These are phyloP conservation scores for Procambarus virginalis DNA, from an alignment of 1,140 invertebrate genomes.

Conservation along the genomic window DNA sequence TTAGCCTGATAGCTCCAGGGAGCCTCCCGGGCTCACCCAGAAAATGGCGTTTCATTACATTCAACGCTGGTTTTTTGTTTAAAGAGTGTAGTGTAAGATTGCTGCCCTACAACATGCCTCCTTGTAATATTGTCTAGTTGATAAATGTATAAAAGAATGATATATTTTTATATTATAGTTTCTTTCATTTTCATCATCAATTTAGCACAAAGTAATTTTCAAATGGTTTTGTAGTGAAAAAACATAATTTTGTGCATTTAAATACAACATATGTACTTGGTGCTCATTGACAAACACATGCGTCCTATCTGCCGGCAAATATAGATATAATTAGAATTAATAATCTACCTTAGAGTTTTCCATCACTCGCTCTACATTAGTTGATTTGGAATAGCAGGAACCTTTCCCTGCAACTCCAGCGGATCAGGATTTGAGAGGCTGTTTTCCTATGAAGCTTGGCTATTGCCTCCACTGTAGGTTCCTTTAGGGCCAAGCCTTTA, in stretches of 20 bases:
- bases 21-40: too few species aligned
- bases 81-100: background rate
- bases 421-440: constrained; percentile 73
- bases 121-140: background rate
- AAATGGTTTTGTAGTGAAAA: too few species aligned
- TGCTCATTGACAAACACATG: too few species aligned
- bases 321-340: background rate
- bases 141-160: background rate
- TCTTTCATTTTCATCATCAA: too few species aligned
- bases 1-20: too few species aligned
- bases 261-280: too few species aligned
- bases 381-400: constrained; percentile 75
- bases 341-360: constrained; percentile 73
- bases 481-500: constrained; percentile 73
- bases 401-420: constrained; percentile 74
- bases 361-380: constrained; percentile 71
- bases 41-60: too few species aligned
- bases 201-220: too few species aligned
- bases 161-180: constrained; percentile 69
- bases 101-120: background rate
- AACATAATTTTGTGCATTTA: too few species aligned
- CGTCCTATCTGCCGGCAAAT: too few species aligned
- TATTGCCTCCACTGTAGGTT: constrained; percentile 71
- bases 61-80: too few species aligned
- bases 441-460: constrained; percentile 71